A percentile compares a stretch with the other conserved stretches of the same genome.
phyloP scores from a whole-genome alignment of 2,888 invertebrate genomes.

The Parapristionchus giblindavisi region DNA sequence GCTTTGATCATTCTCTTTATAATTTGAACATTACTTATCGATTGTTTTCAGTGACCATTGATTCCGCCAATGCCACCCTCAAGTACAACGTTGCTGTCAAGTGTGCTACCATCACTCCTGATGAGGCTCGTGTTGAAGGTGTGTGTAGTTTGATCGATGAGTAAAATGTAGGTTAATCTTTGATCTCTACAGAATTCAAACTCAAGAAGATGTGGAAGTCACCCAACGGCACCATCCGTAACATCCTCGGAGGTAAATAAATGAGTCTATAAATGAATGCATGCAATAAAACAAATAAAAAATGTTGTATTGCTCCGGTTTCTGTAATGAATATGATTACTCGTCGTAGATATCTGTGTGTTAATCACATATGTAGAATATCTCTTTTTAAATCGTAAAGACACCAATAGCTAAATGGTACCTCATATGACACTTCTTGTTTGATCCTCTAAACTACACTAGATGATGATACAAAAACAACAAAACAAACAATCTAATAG shows the following conservation, averaged over 20 bases:
- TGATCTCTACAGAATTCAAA: slow-evolving; percentile 73
- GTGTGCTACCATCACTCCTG: slow-evolving; percentile 96
- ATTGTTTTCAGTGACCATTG: slow-evolving; percentile 81
- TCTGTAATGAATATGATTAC: too few species aligned
- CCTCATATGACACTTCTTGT: too few species aligned
- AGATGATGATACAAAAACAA: too few species aligned
- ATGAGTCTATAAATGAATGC: not conserved
- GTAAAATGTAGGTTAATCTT: slow-evolving; percentile 14
- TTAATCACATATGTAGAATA: too few species aligned
- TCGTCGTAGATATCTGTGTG: too few species aligned
- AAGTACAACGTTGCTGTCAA: slow-evolving; percentile 98
- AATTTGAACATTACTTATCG: slow-evolving; percentile 2
- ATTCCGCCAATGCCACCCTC: slow-evolving; percentile 93
- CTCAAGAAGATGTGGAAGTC: slow-evolving; percentile 76
- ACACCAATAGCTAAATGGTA: too few species aligned
- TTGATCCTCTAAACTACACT: too few species aligned
- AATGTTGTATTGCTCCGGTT: too few species aligned
- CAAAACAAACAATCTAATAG: too few species aligned
- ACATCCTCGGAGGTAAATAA: slow-evolving; percentile 72
- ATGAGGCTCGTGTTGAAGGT: slow-evolving; percentile 89
- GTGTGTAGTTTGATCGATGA: slow-evolving; percentile 36
- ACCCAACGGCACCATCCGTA: slow-evolving; percentile 76
- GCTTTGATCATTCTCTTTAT: not conserved
- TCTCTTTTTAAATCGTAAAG: too few species aligned
- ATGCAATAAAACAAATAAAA: not conserved